Evolutionary conservation across 1,140 invertebrate species (phyloP).

Genomic region (Pseudachorutes palmiensis): DNA sequence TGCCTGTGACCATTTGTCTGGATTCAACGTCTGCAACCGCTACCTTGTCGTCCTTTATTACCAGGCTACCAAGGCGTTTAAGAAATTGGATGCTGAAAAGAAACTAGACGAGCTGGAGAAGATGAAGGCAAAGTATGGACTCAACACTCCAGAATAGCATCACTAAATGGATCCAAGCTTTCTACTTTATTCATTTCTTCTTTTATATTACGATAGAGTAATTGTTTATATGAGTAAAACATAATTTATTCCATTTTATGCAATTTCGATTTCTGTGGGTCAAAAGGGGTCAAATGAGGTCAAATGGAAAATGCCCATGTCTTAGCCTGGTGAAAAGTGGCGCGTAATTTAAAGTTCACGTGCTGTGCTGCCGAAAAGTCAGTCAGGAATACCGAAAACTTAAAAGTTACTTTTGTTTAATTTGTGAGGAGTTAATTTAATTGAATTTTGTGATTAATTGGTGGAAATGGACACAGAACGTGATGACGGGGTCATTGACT

Average conservation of each 20-base stretch:
- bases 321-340: too few relatives aligned
- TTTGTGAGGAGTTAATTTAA: too few relatives aligned
- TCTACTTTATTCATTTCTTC: not conserved
- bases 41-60: constrained; percentile 98
- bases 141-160: constrained; percentile 44
- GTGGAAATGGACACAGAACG: not conserved
- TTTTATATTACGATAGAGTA: not conserved
- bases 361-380: too few relatives aligned
- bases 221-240: not conserved
- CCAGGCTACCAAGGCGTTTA: constrained; percentile 88
- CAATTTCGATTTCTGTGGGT: too few relatives aligned
- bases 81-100: constrained; percentile 91
- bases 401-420: too few relatives aligned
- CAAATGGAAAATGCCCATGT: too few relatives aligned
- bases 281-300: too few relatives aligned
- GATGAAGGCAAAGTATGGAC: constrained; percentile 87
- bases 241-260: too few relatives aligned
- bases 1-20: constrained; percentile 97
- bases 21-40: constrained; percentile 98
- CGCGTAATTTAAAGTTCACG: too few relatives aligned
- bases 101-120: constrained; percentile 95
- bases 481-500: not conserved
- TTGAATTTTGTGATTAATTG: too few relatives aligned
- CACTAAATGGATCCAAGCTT: constrained; percentile 10
- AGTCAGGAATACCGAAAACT: too few relatives aligned